Evolutionary conservation across 2,888 invertebrate species (phyloP).

Genomic region (Aporophyla nigra): DNA sequence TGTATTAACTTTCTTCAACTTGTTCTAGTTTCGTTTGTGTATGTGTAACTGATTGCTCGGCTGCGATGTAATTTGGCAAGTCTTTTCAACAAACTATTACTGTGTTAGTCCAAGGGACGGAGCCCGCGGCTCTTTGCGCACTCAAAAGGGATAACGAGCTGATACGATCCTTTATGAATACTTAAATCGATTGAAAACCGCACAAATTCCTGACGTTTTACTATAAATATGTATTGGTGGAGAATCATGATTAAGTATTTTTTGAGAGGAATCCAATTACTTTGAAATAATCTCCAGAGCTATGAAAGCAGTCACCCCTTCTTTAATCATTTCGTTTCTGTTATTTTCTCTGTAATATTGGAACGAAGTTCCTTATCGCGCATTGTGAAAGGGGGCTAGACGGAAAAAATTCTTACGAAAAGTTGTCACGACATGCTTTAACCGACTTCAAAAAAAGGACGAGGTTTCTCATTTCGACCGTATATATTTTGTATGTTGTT

Average conservation of each 20-base stretch:
- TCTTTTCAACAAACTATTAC: slow-evolving; percentile 27
- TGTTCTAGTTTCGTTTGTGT: neutral
- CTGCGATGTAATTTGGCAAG: slow-evolving; percentile 10
- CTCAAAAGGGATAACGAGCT: slow-evolving; percentile 16
- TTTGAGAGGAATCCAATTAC: slow-evolving; percentile 17
- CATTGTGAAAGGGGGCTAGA: too few species aligned
- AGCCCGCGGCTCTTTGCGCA: neutral
- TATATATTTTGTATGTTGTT: too few species aligned
- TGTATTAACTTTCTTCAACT: neutral
- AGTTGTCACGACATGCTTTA: too few species aligned
- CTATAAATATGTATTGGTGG: neutral
- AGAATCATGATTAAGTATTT: slow-evolving; percentile 10
- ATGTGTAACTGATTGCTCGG: slow-evolving; percentile 7
- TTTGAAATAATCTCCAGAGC: slow-evolving; percentile 27
- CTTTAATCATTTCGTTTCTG: slow-evolving; percentile 17
- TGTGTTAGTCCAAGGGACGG: slow-evolving; percentile 9
- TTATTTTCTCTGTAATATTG: slow-evolving; percentile 11
- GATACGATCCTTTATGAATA: slow-evolving; percentile 19
- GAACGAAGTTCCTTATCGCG: too few species aligned
- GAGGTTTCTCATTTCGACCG: too few species aligned
- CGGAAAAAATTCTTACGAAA: too few species aligned
- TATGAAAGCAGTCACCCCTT: slow-evolving; percentile 1
- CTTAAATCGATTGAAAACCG: slow-evolving; percentile 7
- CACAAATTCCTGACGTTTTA: neutral
- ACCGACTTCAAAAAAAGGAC: too few species aligned